phyloP scores from a whole-genome alignment of 2,113 vertebrate species.

The Pachyramphus minor region DNA sequence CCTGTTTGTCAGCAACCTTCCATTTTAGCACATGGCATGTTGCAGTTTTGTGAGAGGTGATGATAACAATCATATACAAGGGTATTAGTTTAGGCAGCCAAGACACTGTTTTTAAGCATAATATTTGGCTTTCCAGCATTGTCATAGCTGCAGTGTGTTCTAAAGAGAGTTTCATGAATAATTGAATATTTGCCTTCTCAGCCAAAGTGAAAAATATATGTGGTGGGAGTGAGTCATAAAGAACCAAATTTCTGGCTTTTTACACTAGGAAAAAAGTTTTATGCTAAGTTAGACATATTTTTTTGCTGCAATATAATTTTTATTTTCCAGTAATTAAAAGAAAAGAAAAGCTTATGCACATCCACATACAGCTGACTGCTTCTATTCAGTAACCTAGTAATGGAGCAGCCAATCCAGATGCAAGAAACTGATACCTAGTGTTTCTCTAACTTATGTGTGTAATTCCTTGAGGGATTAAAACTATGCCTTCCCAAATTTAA shows the following conservation, averaged over 20 bases:
- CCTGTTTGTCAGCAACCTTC: neutral
- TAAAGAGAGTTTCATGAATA: constrained; percentile 36
- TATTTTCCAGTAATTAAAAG: neutral
- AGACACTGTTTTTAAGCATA: neutral
- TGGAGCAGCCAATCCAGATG: neutral
- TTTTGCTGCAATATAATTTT: constrained; percentile 11
- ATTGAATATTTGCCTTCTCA: constrained; percentile 47
- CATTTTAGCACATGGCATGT: neutral
- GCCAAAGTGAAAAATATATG: constrained; percentile 25
- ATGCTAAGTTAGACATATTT: constrained; percentile 16
- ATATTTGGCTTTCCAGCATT: constrained; percentile 18
- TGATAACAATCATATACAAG: neutral
- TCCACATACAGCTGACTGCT: neutral
- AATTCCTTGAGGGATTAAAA: neutral
- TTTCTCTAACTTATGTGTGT: neutral
- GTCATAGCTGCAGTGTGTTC: neutral
- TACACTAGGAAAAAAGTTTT: neutral
- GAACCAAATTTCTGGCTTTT: constrained; percentile 5
- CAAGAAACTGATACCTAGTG: neutral
- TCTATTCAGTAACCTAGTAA: neutral
- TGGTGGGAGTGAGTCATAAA: constrained; percentile 37
- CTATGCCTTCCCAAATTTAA: neutral
- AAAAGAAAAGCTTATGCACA: neutral
- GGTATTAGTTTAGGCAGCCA: neutral
- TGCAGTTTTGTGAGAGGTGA: neutral